Conservation (phyloP, 2,888 invertebrate genomes). For the Drepana falcataria region DNA sequence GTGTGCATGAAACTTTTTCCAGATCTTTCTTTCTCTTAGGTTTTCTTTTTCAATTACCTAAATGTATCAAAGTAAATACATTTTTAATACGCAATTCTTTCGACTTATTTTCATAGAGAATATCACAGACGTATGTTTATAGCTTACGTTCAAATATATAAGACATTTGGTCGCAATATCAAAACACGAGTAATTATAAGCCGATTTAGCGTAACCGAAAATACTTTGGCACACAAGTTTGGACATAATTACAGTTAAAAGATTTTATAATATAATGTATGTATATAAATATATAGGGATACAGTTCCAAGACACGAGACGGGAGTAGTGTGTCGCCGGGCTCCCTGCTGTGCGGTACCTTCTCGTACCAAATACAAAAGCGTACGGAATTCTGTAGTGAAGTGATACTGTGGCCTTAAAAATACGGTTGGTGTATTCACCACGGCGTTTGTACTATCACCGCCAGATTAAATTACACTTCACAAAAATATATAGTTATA, state of each 20-base stretch:
- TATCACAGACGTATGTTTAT: no score
- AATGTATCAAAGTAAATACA: no score
- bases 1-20: no score
- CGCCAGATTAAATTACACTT: neutral
- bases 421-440: slow-evolving; percentile 1
- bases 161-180: slow-evolving; percentile 2
- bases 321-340: slow-evolving; percentile 52
- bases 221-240: slow-evolving; percentile 5
- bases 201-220: slow-evolving; percentile 26
- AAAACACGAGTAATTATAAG: slow-evolving; percentile 24
- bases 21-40: no score
- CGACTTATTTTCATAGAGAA: no score
- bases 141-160: no score
- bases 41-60: no score
- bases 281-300: slow-evolving; percentile 47
- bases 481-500: slow-evolving; percentile 7
- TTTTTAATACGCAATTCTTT: no score
- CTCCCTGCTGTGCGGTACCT: slow-evolving; percentile 51
- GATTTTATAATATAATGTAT: slow-evolving; percentile 31
- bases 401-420: slow-evolving; percentile 42
- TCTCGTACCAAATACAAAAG: slow-evolving; percentile 41
- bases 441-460: slow-evolving; percentile 6
- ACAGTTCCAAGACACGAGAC: slow-evolving; percentile 31
- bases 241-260: slow-evolving; percentile 54
- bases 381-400: slow-evolving; percentile 49